phyloP scores from a whole-genome alignment of 2,797 vertebrate genomes.

The Arnoldichthys spilopterus region DNA sequence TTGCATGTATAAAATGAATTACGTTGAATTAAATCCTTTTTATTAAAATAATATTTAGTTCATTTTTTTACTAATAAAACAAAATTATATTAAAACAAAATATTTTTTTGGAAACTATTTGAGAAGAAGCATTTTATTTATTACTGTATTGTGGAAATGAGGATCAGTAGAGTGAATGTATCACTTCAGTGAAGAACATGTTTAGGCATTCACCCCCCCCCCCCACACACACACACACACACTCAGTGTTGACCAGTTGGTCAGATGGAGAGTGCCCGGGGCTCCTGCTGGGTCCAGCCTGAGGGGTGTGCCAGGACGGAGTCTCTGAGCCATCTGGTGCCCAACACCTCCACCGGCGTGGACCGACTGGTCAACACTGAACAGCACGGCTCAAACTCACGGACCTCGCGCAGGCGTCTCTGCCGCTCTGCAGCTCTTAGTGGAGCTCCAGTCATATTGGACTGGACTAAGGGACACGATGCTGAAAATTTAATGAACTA shows the following conservation, averaged over 20 bases:
- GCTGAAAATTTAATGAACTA: conserved; percentile 23
- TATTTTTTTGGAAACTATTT: too few relatives aligned
- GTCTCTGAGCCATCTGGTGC: conserved; percentile 50
- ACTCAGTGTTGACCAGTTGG: conserved; percentile 39
- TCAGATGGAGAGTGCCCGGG: conserved; percentile 24
- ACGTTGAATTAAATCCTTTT: too few relatives aligned
- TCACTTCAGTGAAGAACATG: too few relatives aligned
- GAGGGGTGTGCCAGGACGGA: conserved; percentile 15
- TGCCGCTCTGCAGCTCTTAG: background rate
- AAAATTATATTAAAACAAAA: too few relatives aligned
- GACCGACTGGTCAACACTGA: background rate
- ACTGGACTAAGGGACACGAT: background rate
- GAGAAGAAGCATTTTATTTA: too few relatives aligned
- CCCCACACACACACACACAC: background rate
- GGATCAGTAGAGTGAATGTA: too few relatives aligned
- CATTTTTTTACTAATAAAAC: too few relatives aligned
- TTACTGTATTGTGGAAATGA: too few relatives aligned
- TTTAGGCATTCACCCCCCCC: too few relatives aligned
- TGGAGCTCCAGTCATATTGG: background rate
- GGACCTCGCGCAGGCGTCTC: background rate
- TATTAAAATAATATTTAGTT: too few relatives aligned
- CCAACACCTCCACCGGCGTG: conserved; percentile 20
- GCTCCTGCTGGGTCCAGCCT: conserved; percentile 29
- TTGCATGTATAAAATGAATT: too few relatives aligned
- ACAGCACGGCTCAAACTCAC: background rate